These are phyloP conservation scores for Pteria penguin DNA, from an alignment of 2,888 invertebrate genomes.

Conservation along the genomic window DNA sequence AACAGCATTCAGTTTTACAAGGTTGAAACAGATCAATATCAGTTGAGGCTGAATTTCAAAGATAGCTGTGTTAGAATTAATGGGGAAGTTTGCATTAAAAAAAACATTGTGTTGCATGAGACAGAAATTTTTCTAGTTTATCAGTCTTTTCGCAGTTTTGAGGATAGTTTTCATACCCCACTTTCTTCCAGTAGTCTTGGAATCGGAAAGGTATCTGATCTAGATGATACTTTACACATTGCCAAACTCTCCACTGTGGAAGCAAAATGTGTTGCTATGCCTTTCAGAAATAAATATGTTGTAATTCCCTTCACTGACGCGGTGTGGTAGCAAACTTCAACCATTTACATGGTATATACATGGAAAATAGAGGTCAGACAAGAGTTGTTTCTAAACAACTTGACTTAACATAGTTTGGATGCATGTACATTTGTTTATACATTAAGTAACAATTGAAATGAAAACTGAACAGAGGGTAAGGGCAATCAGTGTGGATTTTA, in stretches of 20 bases:
- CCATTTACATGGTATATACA: no score
- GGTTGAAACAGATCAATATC: slow-evolving; percentile 6
- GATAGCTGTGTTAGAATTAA: slow-evolving; percentile 10
- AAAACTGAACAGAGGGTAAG: no score
- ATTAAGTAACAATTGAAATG: no score
- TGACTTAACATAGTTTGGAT: no score
- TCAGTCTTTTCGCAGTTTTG: background rate
- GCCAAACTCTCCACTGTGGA: background rate
- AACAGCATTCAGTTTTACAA: slow-evolving; percentile 14
- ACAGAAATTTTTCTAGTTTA: slow-evolving; percentile 5
- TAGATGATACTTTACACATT: background rate
- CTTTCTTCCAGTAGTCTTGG: background rate
- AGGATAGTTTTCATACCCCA: slow-evolving; percentile 7
- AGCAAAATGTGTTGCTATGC: slow-evolving; percentile 4
- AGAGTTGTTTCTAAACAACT: no score
- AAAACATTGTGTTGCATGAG: slow-evolving; percentile 4
- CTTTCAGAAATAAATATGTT: slow-evolving; percentile 2
- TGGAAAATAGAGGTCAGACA: no score
- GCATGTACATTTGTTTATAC: no score
- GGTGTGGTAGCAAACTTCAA: no score
- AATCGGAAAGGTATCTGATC: slow-evolving; percentile 7
- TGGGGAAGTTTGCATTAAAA: slow-evolving; percentile 4
- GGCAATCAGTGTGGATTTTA: no score
- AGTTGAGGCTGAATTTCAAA: background rate
- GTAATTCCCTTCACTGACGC: slow-evolving; percentile 9